phyloP scores from a whole-genome alignment of 2,888 invertebrate species.

The Stratiomys singularior region DNA sequence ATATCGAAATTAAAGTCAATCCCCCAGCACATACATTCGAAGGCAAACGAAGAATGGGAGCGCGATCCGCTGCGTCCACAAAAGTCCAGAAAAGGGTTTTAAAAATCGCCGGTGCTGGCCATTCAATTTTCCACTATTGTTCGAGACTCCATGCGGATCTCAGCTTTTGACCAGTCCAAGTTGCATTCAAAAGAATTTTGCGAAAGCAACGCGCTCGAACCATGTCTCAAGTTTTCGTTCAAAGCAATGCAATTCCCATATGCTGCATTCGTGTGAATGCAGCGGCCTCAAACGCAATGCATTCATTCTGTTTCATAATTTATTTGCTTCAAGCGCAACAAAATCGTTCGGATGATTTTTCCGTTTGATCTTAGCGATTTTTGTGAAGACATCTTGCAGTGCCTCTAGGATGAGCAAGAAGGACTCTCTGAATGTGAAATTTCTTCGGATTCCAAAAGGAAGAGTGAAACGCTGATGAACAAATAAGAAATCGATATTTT shows the following conservation, averaged over 20 bases:
- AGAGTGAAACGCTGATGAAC: no score
- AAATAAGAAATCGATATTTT: no score
- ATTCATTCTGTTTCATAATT: slow-evolving; percentile 30
- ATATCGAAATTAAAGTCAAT: slow-evolving; percentile 22
- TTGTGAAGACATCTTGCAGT: background rate
- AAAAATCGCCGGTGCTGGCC: background rate
- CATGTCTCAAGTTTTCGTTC: background rate
- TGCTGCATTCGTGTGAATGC: slow-evolving; percentile 19
- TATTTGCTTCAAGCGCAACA: slow-evolving; percentile 21
- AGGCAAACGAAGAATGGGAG: no score
- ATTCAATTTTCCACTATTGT: slow-evolving; percentile 19
- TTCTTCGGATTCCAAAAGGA: no score
- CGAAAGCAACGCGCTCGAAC: background rate
- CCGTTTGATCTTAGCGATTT: slow-evolving; percentile 12
- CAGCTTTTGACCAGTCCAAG: background rate
- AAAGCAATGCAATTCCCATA: no score
- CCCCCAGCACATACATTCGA: background rate
- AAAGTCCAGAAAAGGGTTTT: background rate
- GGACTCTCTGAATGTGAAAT: background rate
- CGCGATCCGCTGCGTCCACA: no score
- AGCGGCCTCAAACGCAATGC: background rate
- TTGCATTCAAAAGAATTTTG: background rate
- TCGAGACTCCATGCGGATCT: background rate
- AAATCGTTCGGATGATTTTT: background rate
- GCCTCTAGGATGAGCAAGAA: background rate